Conservation (phyloP, 1,140 invertebrate genomes). For the Lepeophtheirus salmonis region DNA sequence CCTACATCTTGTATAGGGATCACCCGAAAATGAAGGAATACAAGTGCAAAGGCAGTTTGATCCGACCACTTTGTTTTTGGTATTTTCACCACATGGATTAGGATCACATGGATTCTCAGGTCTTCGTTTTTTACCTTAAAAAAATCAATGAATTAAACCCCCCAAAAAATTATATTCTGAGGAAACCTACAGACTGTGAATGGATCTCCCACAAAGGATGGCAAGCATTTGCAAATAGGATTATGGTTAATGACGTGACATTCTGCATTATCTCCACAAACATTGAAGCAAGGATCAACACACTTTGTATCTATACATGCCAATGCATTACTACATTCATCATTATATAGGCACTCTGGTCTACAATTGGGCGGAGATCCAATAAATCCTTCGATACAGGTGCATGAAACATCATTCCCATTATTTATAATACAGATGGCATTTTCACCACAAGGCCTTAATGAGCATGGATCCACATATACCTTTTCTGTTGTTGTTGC, state of each 20-base stretch:
- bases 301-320: constrained; percentile 27
- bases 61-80: constrained; percentile 28
- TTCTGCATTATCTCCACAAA: constrained; percentile 18
- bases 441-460: constrained; percentile 28
- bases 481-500: neutral
- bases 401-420: constrained; percentile 21
- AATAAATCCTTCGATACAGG: constrained; percentile 26
- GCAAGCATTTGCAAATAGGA: constrained; percentile 24
- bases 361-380: constrained; percentile 30
- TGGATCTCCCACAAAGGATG: constrained; percentile 23
- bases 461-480: constrained; percentile 41
- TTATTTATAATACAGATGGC: constrained; percentile 30
- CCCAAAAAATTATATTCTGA: neutral
- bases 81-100: constrained; percentile 51
- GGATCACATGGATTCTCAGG: constrained; percentile 48
- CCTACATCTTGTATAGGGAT: constrained; percentile 19
- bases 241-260: constrained; percentile 16
- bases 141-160: neutral
- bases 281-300: constrained; percentile 22
- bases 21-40: constrained; percentile 19
- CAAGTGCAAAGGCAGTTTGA: constrained; percentile 30
- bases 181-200: constrained; percentile 24
- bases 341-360: constrained; percentile 29
- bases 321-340: constrained; percentile 26
- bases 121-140: neutral